phyloP scores from a whole-genome alignment of 2,113 vertebrate species.

The Brachyhypopomus gauderio region DNA sequence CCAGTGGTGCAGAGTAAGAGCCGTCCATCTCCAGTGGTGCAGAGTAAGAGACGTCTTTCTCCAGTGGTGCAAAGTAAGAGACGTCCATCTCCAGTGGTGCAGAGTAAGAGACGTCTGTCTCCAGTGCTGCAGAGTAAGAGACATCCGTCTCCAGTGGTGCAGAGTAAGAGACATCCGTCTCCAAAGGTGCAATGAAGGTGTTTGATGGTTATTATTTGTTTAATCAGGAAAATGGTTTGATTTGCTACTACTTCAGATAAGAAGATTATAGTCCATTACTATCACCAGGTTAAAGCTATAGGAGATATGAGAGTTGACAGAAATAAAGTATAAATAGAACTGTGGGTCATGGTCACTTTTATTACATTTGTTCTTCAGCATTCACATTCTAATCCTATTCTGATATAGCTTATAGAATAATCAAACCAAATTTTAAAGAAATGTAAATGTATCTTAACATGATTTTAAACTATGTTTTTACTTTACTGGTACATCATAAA shows the following conservation, averaged over 20 bases:
- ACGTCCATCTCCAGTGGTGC: not conserved
- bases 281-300: not conserved
- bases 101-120: not conserved
- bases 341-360: not conserved
- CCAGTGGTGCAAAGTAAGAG: conserved; percentile 16
- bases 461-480: too few species aligned
- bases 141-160: conserved; percentile 31
- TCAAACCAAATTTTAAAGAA: too few species aligned
- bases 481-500: not conserved
- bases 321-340: not conserved
- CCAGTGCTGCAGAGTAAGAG: not conserved
- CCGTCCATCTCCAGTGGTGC: too few species aligned
- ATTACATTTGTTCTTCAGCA: not conserved
- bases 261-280: not conserved
- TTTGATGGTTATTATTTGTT: conserved; percentile 44
- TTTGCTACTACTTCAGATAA: conserved; percentile 22
- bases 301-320: not conserved
- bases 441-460: too few species aligned
- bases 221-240: conserved; percentile 40
- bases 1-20: conserved; percentile 21
- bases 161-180: conserved; percentile 10
- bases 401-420: not conserved
- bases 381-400: not conserved
- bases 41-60: conserved; percentile 12
- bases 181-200: too few species aligned